Base-by-base conservation (phyloP, 2,888 invertebrate genomes). In the Rotaria magnacalcarata region DNA sequence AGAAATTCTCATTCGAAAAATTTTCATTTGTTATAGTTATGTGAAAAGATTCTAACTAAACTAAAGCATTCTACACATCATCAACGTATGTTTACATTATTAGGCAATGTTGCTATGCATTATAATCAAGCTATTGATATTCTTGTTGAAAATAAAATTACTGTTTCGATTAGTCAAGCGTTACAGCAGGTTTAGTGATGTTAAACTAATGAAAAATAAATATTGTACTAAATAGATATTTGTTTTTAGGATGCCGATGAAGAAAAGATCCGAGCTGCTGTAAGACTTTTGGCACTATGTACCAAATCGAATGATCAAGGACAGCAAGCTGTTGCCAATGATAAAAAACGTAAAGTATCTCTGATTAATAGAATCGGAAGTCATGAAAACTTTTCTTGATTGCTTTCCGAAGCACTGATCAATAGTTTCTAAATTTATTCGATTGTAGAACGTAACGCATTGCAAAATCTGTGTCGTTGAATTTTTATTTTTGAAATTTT, bases 11-110 rank as follows among this genome's bases (percentile, higher is more conserved):
- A 27, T 60, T 11, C n/a, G n/a, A 27, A 1, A 41, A 47, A 2
- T n/a, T 11, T 8, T 4, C n/a, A 24, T 14, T 80, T 6, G 24
- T 27, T n/a, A n/a, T 80, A 80, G 80, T 80, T 80, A 24, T 80
- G 80, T 24, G 80, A 80, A n/a, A n/a, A 11, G 5, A 47, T 47
- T 14, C 11, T 80, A n/a, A 80, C 43, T 7, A 47, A 24, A 47
- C n/a, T 80, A 4, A 80, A 47, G 41, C 24, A 43, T 24, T 80
- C 80, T 80, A 1, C 24, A 47, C 24, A 80, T 47, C 24, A 80
- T n/a, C 80, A 80, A 80, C 80, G 80, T 41, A 47, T 47, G 4
- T 80, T 80, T n/a, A 80, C 80, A 80, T n/a, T 80, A 47, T 47
- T 80, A 5, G 80, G 80, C n/a, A 80, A 80, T 47, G n/a, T 80